Base-by-base conservation (phyloP, 2,797 vertebrate genomes). In the Sphenodon punctatus region DNA sequence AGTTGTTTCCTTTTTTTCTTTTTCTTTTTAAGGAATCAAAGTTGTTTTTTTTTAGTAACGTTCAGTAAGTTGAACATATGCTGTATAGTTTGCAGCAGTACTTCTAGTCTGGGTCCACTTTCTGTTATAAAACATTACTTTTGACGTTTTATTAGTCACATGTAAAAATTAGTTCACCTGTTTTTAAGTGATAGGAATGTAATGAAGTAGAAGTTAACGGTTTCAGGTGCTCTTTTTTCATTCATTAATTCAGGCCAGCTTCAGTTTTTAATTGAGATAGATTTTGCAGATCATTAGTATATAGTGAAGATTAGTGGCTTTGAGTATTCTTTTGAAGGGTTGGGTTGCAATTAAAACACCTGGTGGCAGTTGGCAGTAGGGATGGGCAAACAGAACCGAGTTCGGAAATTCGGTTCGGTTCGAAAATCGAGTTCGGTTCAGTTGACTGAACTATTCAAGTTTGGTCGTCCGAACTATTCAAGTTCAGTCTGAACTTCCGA, bases 121-220 rank as follows among this genome's bases (percentile, higher is more conserved):
- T 63, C 27, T 5, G 2, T 69, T 63, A 38, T 56, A 69, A 68
- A 59, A 34, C 38, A 74, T 20, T 56, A 39, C 59, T 82, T 79
- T 89, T 30, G 68, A 43, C 60, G 55, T 73, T 82, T 73, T 74
- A 78, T 70, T 88, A 65, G n/a, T 82, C 38, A 72, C 39, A 5
- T 32, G 48, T 45, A 77, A 58, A 69, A 78, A 30, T 42, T 2
- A 68, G 6, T 66, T 88, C 60, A 61, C 45, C 49, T 90, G 65
- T 80, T 87, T 86, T 76, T 36, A 72, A 63, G 60, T 72, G 60
- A 48, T 38, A 79, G 68, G 39, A 89, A 19, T 85, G 41, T 85
- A 87, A 55, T 11, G 72, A 67, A 86, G 39, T 64, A 68, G 45
- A 69, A 59, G 5, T 68, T 45, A 30, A 55, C 76, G 58, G 12